Conservation (phyloP, 2,888 invertebrate species). For the Cephus rjabovi region DNA sequence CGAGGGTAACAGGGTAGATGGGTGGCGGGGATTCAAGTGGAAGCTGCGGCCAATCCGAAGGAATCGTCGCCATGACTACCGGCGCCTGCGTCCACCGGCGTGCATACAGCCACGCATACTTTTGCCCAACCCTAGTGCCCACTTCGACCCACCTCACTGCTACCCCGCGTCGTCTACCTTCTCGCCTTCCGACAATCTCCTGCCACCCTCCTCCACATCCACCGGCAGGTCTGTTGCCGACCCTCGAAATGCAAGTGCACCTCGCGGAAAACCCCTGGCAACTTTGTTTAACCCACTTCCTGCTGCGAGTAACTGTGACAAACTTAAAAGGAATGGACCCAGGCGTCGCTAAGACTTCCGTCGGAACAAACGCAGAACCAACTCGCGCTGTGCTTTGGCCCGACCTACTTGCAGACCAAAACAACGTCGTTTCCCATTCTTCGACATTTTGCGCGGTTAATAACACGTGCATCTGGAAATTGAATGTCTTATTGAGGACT, state of each 20-base stretch:
- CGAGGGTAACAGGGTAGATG: slow-evolving; percentile 36
- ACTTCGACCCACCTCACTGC: slow-evolving; percentile 21
- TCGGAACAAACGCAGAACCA: background rate
- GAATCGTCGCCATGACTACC: slow-evolving; percentile 65
- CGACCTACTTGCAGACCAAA: background rate
- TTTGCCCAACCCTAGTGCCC: slow-evolving; percentile 21
- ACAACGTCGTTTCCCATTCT: background rate
- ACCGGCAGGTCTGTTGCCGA: background rate
- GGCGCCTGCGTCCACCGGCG: slow-evolving; percentile 59
- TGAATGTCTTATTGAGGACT: background rate
- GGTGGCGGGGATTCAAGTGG: slow-evolving; percentile 57
- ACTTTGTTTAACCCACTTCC: slow-evolving; percentile 62
- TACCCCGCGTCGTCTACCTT: slow-evolving; percentile 7
- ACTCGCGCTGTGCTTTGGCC: background rate
- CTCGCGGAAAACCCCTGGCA: slow-evolving; percentile 21
- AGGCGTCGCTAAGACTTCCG: slow-evolving; percentile 7
- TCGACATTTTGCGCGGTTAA: background rate
- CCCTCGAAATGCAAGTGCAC: slow-evolving; percentile 15
- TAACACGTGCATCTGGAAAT: background rate
- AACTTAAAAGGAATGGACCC: slow-evolving; percentile 41
- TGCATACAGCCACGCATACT: slow-evolving; percentile 11
- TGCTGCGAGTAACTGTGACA: slow-evolving; percentile 43
- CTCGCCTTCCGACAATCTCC: background rate
- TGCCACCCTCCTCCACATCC: background rate
- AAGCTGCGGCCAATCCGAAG: slow-evolving; percentile 66